Conservation (phyloP, 2,113 vertebrate species). For the Hemibates koningsi region DNA sequence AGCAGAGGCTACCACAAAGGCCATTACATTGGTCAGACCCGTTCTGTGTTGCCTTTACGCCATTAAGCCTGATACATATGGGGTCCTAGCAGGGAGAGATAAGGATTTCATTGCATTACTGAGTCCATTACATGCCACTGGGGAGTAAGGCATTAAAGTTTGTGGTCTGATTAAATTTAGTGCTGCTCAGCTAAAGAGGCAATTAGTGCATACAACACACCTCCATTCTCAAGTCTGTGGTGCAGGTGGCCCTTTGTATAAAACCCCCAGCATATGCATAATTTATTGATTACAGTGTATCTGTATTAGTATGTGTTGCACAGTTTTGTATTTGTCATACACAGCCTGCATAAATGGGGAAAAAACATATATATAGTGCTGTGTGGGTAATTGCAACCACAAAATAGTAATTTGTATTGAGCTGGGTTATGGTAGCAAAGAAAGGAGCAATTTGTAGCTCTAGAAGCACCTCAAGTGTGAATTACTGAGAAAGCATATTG, state of each 20-base stretch:
- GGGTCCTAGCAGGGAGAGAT: conserved; percentile 54
- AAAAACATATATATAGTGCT: conserved; percentile 1
- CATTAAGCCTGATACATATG: conserved; percentile 62
- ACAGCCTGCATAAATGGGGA: not conserved
- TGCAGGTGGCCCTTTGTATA: conserved; percentile 51
- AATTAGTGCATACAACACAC: conserved; percentile 60
- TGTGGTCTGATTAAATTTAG: conserved; percentile 72
- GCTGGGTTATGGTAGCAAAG: not conserved
- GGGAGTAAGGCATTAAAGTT: conserved; percentile 61
- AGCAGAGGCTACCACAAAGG: conserved; percentile 52
- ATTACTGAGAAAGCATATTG: not conserved
- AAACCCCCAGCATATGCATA: conserved; percentile 47
- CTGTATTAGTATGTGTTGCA: conserved; percentile 33
- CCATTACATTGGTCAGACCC: conserved; percentile 49
- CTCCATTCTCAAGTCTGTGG: conserved; percentile 19
- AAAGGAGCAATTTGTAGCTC: conserved; percentile 29
- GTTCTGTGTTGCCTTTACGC: conserved; percentile 43
- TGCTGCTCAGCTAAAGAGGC: conserved; percentile 57
- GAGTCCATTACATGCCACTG: conserved; percentile 60
- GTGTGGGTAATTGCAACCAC: conserved; percentile 30
- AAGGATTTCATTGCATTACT: conserved; percentile 70
- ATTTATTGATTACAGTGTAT: conserved; percentile 31
- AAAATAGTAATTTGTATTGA: conserved; percentile 41
- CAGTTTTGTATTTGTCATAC: conserved; percentile 18
- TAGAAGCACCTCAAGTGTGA: conserved; percentile 14